A percentile compares a stretch with the other conserved stretches of the same genome.
phyloP scores from a whole-genome alignment of 2,888 invertebrate genomes.

The Acleris literana region DNA sequence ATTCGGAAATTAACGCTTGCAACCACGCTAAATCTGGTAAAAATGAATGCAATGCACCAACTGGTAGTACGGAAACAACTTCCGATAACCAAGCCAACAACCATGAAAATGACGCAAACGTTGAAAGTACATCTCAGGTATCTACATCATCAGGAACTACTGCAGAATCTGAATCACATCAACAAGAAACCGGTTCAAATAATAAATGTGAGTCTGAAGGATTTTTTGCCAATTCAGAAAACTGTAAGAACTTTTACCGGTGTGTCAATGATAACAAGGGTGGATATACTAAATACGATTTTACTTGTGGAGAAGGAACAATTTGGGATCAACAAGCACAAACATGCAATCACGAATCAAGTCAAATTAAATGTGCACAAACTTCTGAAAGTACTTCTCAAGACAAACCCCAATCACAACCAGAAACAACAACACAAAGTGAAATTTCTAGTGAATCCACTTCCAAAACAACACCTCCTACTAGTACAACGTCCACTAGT shows the following conservation, averaged over 20 bases:
- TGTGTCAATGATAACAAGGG: conserved; percentile 83
- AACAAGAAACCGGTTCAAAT: conserved; percentile 28
- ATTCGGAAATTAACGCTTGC: conserved; percentile 81
- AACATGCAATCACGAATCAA: conserved; percentile 75
- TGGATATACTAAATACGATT: conserved; percentile 81
- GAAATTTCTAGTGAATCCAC: conserved; percentile 41
- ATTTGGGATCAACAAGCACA: conserved; percentile 87
- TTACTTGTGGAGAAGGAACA: conserved; percentile 86
- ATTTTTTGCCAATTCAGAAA: conserved; percentile 86
- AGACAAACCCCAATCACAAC: conserved; percentile 17
- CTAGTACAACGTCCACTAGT: conserved; percentile 41
- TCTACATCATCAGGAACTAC: conserved; percentile 33
- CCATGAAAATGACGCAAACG: conserved; percentile 8
- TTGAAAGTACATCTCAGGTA: conserved; percentile 24
- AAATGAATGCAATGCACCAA: conserved; percentile 25
- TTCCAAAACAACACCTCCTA: conserved; percentile 40
- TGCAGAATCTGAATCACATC: conserved; percentile 33
- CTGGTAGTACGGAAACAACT: conserved; percentile 1
- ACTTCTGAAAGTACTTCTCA: conserved; percentile 23
- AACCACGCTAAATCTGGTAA: conserved; percentile 67
- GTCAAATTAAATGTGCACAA: conserved; percentile 24
- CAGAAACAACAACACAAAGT: conserved; percentile 44
- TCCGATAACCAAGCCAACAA: neutral
- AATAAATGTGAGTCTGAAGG: conserved; percentile 84
- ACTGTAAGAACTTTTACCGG: conserved; percentile 90